Evolutionary conservation across 2,797 vertebrate species (phyloP), one percentile per base, ranked within the genome.

Genomic region (Oreonectes daqikongensis): DNA sequence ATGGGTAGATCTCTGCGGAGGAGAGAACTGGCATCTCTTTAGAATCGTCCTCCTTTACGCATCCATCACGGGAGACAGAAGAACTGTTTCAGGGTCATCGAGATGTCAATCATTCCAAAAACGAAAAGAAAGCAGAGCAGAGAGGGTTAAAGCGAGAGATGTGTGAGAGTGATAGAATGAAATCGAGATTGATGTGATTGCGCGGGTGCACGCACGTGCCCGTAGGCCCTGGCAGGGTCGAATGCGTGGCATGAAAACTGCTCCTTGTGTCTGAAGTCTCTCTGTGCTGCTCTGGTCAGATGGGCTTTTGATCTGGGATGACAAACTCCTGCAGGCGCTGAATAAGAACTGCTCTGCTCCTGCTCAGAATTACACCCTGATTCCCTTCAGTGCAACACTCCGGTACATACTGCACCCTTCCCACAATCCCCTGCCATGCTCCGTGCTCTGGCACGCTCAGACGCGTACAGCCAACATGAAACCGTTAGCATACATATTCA

Each of bases 271-370:
- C 66, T 69, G 55, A 77, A 77, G 55, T 48, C 59, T 77, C 75
- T 71, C 75, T 77, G 75, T 77, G 75, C 48, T 11, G 67, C 68
- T 77, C 46, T 77, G 75, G 75, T 77, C 59, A 77, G 75, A 71
- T 77, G 75, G 59, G 75, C 75, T 70, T 77, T 77, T 77, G 75
- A 77, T 71, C 75, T 60, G 59, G 32, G 38, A 77, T 77, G 75
- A 71, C 75, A 70, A 71, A 77, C 59, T 77, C 68, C 57, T 77
- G 67, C 75, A 71, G 68, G 68, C 46, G 14, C 59, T 77, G 75
- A 77, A 77, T 71, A 64, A 77, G 59, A 77, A 55, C 75, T 6
- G 14, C 57, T 59, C 26, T 40, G 3, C 30, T 64, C 35, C 61
- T 44, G 59, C 59, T 71, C 75, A 70, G 68, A 77, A 77, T 71